Percentiles rank a stretch among this genome's conserved stretches.
phyloP scores from a whole-genome alignment of 2,888 invertebrate species.

The Xanthia icteritia region DNA sequence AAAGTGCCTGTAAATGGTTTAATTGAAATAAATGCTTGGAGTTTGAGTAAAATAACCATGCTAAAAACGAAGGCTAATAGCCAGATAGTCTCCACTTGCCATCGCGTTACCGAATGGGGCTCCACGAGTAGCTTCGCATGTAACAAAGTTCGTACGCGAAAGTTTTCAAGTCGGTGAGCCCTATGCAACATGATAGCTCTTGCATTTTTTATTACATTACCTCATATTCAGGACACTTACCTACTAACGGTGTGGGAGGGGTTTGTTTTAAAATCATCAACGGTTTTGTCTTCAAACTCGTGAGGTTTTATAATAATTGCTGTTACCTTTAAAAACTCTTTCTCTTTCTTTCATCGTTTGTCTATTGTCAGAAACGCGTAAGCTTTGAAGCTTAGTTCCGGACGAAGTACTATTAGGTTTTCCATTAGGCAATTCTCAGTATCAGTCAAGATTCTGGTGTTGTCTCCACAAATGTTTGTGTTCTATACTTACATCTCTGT shows the following conservation, averaged over 20 bases:
- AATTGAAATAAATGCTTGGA: too few species aligned
- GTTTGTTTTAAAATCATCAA: neutral
- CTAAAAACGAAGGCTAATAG: neutral
- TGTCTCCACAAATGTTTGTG: neutral
- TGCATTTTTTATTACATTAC: slow-evolving; percentile 60
- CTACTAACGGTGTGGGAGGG: neutral
- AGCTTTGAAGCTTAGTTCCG: neutral
- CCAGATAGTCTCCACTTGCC: slow-evolving; percentile 19
- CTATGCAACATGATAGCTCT: slow-evolving; percentile 42
- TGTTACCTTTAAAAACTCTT: neutral
- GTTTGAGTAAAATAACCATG: too few species aligned
- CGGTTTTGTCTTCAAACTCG: neutral
- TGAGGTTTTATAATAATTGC: neutral
- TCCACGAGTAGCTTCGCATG: slow-evolving; percentile 18
- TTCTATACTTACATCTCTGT: neutral
- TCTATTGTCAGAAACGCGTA: neutral
- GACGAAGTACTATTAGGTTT: neutral
- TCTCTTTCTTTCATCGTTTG: too few species aligned
- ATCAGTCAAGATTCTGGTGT: too few species aligned
- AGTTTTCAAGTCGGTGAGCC: slow-evolving; percentile 42
- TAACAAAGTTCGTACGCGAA: slow-evolving; percentile 42
- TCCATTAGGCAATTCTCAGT: neutral
- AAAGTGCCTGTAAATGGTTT: too few species aligned
- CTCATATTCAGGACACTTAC: slow-evolving; percentile 15
- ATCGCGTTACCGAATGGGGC: neutral